Evolutionary conservation across 2,888 invertebrate species (phyloP).

Genomic region (Heliconius charithonia): DNA sequence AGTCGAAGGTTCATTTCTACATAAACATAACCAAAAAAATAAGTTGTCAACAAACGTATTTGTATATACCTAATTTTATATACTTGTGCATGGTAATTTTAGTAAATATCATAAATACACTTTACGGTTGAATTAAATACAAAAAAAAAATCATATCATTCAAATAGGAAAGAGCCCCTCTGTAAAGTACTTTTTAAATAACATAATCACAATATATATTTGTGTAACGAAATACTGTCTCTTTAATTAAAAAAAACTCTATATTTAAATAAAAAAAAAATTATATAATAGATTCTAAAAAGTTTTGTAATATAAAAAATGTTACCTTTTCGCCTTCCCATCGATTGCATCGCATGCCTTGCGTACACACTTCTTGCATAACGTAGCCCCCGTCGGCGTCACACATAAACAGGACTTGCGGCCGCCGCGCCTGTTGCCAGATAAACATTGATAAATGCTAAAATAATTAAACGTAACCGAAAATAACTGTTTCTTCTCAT

Average conservation of each 20-base stretch:
- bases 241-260: too few relatives aligned
- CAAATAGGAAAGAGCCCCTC: too few relatives aligned
- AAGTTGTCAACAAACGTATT: too few relatives aligned
- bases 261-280: too few relatives aligned
- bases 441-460: conserved; percentile 11
- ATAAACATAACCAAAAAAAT: background rate
- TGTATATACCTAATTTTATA: background rate
- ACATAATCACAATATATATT: too few relatives aligned
- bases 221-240: too few relatives aligned
- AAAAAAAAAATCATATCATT: background rate
- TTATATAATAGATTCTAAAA: background rate
- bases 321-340: conserved; percentile 85
- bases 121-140: background rate
- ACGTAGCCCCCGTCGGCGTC: conserved; percentile 87
- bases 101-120: background rate
- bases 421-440: conserved; percentile 78
- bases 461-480: conserved; percentile 8
- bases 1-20: background rate
- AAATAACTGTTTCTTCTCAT: conserved; percentile 1
- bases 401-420: conserved; percentile 88
- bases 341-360: conserved; percentile 86
- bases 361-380: conserved; percentile 88
- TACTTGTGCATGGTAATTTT: background rate
- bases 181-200: too few relatives aligned
- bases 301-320: conserved; percentile 34